Percentiles rank a stretch among this genome's conserved stretches.
These are phyloP conservation scores for Atrichornis clamosus DNA, from an alignment of 2,113 vertebrate species.

Conservation along the genomic window DNA sequence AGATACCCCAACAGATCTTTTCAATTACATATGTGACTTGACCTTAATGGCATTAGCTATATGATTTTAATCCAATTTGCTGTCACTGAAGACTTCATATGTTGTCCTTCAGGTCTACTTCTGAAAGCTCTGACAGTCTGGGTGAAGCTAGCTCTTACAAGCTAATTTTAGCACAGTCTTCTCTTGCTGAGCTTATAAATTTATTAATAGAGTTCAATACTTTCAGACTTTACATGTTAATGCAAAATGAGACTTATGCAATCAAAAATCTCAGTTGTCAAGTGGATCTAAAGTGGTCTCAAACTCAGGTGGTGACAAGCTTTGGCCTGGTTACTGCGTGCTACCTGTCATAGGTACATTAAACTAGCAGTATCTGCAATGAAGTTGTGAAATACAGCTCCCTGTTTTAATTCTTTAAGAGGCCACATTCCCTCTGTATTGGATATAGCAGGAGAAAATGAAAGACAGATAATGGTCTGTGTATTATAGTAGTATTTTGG, in stretches of 20 bases:
- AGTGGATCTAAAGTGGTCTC: too few species aligned
- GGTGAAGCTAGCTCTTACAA: neutral
- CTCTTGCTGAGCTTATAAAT: neutral
- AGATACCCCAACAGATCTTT: neutral
- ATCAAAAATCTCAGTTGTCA: neutral
- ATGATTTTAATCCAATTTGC: neutral
- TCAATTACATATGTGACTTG: neutral
- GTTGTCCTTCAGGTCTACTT: neutral
- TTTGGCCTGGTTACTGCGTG: neutral
- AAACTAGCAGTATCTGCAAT: neutral
- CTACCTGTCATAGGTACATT: neutral
- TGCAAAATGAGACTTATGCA: neutral
- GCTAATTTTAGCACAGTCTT: neutral
- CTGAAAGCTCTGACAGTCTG: neutral
- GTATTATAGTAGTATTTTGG: neutral
- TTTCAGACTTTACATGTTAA: neutral
- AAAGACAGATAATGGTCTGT: neutral
- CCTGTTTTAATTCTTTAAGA: neutral
- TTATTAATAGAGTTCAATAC: neutral
- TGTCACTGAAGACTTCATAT: neutral
- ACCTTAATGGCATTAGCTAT: neutral
- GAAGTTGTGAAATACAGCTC: neutral
- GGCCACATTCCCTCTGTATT: accelerated
- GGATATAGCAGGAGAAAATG: neutral
- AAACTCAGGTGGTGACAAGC: neutral